Evolutionary conservation across 2,888 invertebrate genomes (phyloP).

Genomic region (Micoletzkya japonica): DNA sequence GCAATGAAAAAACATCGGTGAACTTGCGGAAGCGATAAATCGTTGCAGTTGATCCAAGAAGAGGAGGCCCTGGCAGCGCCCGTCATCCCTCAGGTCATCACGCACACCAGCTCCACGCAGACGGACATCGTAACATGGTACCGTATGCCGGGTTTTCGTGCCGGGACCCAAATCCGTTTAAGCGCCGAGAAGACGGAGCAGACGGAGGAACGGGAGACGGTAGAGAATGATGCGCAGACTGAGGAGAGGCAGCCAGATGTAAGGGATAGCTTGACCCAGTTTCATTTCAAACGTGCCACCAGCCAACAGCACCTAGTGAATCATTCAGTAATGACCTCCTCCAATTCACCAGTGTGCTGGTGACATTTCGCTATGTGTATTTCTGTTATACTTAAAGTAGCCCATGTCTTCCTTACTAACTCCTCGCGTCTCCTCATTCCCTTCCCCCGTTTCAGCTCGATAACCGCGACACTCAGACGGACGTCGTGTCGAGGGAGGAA

Average conservation of each 20-base stretch:
- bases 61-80: constrained; percentile 38
- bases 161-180: constrained; percentile 30
- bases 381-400: too few species aligned
- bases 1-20: too few species aligned
- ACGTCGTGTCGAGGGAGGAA: constrained; percentile 12
- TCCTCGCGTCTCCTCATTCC: not conserved
- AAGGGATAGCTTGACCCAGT: too few species aligned
- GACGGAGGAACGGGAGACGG: constrained; percentile 44
- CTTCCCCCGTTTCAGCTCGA: constrained; percentile 12
- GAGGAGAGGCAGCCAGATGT: constrained; percentile 33
- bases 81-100: constrained; percentile 33
- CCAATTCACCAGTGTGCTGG: too few species aligned
- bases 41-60: constrained; percentile 34
- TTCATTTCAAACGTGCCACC: too few species aligned
- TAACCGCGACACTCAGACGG: constrained; percentile 20
- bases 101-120: constrained; percentile 51
- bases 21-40: too few species aligned
- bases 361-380: too few species aligned
- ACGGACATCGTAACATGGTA: constrained; percentile 46
- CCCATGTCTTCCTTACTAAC: too few species aligned
- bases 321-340: not conserved
- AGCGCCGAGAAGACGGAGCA: constrained; percentile 57
- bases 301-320: too few species aligned
- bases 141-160: too few species aligned
- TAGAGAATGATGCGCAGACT: constrained; percentile 38